Evolutionary conservation across 2,113 vertebrate species (phyloP).

Genomic region (Chascanopsetta lugubris): DNA sequence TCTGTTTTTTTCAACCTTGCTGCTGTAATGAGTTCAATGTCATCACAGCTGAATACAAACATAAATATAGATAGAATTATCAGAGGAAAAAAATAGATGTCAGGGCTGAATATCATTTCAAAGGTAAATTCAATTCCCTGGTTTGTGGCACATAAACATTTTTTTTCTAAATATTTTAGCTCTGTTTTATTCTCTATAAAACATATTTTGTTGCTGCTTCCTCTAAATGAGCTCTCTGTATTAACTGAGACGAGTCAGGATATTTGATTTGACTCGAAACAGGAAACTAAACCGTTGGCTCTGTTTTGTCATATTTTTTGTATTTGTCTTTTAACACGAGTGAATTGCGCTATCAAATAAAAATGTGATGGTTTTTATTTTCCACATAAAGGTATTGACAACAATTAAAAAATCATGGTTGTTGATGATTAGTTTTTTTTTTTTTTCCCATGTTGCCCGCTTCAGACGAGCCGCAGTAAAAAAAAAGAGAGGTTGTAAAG

Average conservation of each 20-base stretch:
- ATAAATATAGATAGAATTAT: too few relatives aligned
- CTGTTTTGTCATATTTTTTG: neutral
- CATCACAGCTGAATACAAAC: too few relatives aligned
- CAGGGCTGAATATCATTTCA: too few relatives aligned
- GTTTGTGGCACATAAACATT: too few relatives aligned
- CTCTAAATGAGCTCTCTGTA: neutral
- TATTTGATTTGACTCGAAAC: too few relatives aligned
- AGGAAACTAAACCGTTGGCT: too few relatives aligned
- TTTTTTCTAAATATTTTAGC: neutral
- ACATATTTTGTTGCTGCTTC: neutral
- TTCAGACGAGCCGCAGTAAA: neutral
- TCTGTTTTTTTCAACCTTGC: too few relatives aligned
- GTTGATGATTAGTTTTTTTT: neutral
- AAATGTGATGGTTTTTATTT: neutral
- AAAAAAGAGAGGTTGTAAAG: neutral
- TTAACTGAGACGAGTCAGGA: too few relatives aligned
- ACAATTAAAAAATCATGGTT: neutral
- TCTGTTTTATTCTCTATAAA: neutral
- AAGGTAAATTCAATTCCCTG: too few relatives aligned
- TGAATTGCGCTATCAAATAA: neutral
- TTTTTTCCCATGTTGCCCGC: neutral
- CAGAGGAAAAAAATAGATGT: too few relatives aligned
- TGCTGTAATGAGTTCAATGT: too few relatives aligned
- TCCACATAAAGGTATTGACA: neutral
- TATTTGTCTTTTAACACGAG: neutral